Percentiles rank a stretch among this genome's conserved stretches.
These are phyloP conservation scores for Heteractis magnifica DNA, from an alignment of 92 coral and sea anemone species.

Conservation along the genomic window DNA sequence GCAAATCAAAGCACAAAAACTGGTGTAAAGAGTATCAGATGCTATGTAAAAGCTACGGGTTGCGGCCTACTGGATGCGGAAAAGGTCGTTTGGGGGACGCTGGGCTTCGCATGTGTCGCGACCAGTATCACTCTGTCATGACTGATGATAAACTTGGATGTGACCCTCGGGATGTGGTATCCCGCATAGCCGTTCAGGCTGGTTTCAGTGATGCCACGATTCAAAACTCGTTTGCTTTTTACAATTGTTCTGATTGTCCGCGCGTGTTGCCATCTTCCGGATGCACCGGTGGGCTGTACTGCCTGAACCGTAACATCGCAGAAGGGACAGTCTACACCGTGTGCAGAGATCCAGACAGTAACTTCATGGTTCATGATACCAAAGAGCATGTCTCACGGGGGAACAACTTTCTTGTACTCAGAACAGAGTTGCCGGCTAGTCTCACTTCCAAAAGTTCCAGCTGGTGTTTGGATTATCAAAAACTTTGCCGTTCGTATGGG, in stretches of 20 bases:
- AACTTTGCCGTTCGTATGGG: slow-evolving; percentile 55
- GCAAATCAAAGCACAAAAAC: slow-evolving; percentile 44
- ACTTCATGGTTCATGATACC: slow-evolving; percentile 40
- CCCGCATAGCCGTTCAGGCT: slow-evolving; percentile 30
- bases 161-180: slow-evolving; percentile 29
- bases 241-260: slow-evolving; percentile 39
- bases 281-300: slow-evolving; percentile 38
- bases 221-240: slow-evolving; percentile 51
- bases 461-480: slow-evolving; percentile 57
- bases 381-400: slow-evolving; percentile 26
- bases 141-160: slow-evolving; percentile 37
- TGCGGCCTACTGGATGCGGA: slow-evolving; percentile 49
- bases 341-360: slow-evolving; percentile 53
- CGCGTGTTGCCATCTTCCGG: slow-evolving; percentile 25
- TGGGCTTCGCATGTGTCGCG: slow-evolving; percentile 28
- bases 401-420: slow-evolving; percentile 33
- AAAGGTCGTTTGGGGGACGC: slow-evolving; percentile 3
- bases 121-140: slow-evolving; percentile 38
- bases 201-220: slow-evolving; percentile 49
- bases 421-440: slow-evolving; percentile 34
- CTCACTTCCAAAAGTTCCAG: slow-evolving; percentile 27
- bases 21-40: slow-evolving; percentile 61
- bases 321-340: slow-evolving; percentile 49
- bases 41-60: slow-evolving; percentile 35
- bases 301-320: slow-evolving; percentile 24